Conservation (phyloP, 1,140 invertebrate genomes). For the Gryllus bimaculatus region DNA sequence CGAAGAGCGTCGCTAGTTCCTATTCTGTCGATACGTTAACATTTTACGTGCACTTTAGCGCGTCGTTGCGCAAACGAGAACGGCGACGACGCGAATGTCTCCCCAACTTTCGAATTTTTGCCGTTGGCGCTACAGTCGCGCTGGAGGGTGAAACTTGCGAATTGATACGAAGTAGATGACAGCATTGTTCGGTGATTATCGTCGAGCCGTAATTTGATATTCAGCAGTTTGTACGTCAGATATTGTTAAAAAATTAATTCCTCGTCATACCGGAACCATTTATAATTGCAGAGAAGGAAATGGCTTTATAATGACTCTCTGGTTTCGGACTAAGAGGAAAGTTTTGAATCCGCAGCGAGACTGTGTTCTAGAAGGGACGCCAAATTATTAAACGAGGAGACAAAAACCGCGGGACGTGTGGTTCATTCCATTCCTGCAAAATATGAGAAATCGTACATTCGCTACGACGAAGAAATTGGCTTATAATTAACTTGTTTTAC, state of each 20-base stretch:
- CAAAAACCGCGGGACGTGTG: neutral
- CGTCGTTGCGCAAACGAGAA: too few species aligned
- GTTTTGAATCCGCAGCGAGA: neutral
- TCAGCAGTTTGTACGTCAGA: neutral
- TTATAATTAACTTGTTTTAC: too few species aligned
- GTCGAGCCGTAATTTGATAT: neutral
- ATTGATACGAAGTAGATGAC: neutral
- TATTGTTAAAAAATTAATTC: constrained; percentile 2
- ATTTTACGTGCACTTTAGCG: too few species aligned
- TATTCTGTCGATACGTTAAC: too few species aligned
- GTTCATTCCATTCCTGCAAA: neutral
- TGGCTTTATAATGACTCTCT: neutral
- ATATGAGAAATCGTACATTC: neutral
- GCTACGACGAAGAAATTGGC: too few species aligned
- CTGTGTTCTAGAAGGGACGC: neutral
- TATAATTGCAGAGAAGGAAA: neutral
- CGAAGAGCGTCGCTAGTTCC: too few species aligned
- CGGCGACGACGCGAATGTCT: neutral
- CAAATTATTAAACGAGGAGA: neutral
- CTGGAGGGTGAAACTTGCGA: neutral
- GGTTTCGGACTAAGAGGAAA: neutral
- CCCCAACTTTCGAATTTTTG: neutral
- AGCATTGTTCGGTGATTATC: neutral
- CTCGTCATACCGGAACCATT: neutral
- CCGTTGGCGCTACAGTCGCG: neutral